phyloP scores from a whole-genome alignment of 2,113 vertebrate species.

The Lagopus muta region DNA sequence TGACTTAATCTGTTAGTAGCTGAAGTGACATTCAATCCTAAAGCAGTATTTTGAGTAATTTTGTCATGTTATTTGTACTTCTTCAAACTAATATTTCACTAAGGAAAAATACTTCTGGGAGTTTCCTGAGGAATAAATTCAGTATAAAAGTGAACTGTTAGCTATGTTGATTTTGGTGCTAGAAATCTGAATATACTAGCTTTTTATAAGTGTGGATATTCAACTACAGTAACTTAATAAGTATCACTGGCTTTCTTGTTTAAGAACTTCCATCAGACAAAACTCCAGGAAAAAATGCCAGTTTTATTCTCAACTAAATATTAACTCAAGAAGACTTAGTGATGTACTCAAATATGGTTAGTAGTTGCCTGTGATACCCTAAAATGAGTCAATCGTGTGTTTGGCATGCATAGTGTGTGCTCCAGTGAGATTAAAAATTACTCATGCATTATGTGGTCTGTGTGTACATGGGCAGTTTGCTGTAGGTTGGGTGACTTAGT shows the following conservation, averaged over 20 bases:
- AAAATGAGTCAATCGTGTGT: not conserved
- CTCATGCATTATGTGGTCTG: not conserved
- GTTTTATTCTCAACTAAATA: not conserved
- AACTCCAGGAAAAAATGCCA: not conserved
- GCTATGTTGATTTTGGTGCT: not conserved
- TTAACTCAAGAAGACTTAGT: not conserved
- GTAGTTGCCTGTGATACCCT: not conserved
- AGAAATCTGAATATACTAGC: not conserved
- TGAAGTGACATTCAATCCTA: not conserved
- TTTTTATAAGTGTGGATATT: not conserved
- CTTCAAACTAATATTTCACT: not conserved
- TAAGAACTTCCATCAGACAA: not conserved
- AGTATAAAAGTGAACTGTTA: not conserved
- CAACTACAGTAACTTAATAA: not conserved
- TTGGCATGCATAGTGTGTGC: fast-evolving
- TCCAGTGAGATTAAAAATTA: not conserved
- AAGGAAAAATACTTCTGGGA: not conserved
- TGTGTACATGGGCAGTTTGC: not conserved
- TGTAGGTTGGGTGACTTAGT: not conserved
- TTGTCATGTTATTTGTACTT: not conserved
- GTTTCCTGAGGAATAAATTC: not conserved
- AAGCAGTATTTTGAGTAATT: not conserved
- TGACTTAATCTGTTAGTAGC: not conserved
- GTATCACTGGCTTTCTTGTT: too few species aligned
- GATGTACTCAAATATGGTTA: not conserved